Base-by-base conservation (phyloP, 1,140 invertebrate species). In the Drosophila auraria region DNA sequence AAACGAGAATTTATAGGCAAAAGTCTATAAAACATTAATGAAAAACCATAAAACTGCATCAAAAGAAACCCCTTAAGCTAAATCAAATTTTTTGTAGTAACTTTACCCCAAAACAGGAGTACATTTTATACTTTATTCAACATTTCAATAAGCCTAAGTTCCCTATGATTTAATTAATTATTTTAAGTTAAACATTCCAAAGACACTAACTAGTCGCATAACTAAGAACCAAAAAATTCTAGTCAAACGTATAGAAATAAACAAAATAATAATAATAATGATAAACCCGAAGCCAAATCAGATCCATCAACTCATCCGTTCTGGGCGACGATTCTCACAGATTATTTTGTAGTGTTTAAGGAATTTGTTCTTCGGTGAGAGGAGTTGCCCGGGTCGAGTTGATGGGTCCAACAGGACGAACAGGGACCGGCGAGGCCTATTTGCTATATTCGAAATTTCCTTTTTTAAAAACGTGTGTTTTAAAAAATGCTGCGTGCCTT, bases 401-500 rank as follows among this genome's bases (percentile, higher is more conserved):
- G 53, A 49, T 51, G 61, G 14, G 7, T 47, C 30, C 9, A 33
- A 36, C 33, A 20, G 45, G 38, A 60, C 17, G 33, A 61, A 61
- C 11, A 15, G 15, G 70, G 20, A 51, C 8, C 82, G 79, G 83
- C 80, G 71, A 36, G 74, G 30, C 5, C 33, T 17, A 70, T 71
- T 86, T 86, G 86, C 86, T 89, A 89, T 86, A 77, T 84, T 80
- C 64, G 63, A 86, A 90, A 82, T 82, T 69, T 79, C 38, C 47
- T 74, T 86, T 90, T 90, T 90, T 90, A 91, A 90, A 90, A 90
- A 90, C 79, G 82, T 87, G 83, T 83, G 89, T 82, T 91, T 91
- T 91, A 91, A 78, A 87, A 91, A 91, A 91, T 91, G 89, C 89
- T 91, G 89, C 83, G 89, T 91, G 89, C 89, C 89, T 91, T 91